Evolutionary conservation across 92 coral and sea anemone species (phyloP), one percentile per base, ranked within the genome.

Genomic region (Ricordea florida): DNA sequence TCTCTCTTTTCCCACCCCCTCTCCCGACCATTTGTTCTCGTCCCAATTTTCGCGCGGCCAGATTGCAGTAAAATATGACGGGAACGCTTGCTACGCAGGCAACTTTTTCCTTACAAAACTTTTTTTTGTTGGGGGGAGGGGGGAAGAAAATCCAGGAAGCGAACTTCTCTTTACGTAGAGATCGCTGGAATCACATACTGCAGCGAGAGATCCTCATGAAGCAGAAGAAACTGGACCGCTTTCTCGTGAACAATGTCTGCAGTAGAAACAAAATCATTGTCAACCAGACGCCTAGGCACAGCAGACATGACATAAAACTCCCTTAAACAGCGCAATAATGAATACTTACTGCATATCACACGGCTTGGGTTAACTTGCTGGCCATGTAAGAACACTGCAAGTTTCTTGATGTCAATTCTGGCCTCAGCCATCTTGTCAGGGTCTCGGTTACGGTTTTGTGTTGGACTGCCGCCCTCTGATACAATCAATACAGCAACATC

Each of bases 141-240:
- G n/a, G n/a, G n/a, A n/a, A n/a, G n/a, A n/a, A n/a, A n/a, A n/a
- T n/a, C n/a, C n/a, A n/a, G n/a, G n/a, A n/a, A n/a, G n/a, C n/a
- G n/a, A 18, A 55, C 20, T 3, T 17, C 30, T 31, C 44, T 36
- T 72, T 76, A 85, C 3, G 52, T 28, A 23, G 85, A 82, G 32
- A 91, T 85, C 15, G 99, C 90, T 44, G 99, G 99, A 60, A 96
- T 96, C 26, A 89, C 79, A 75, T 92, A 96, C 80, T 96, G 97
- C 23, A 96, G 83, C 6, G 99, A 96, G 47, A 96, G 61, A 45
- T 96, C 99, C 11, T 96, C 99, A 38, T 96, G 97, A 22, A 96
- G 59, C 56, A 96, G 83, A 20, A 89, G 81, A 74, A 96, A 96
- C 85, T 96, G 99, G 2, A 92, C 88, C 3, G 97, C 99, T 87